Percentiles rank a stretch among this genome's conserved stretches.
phyloP scores from a whole-genome alignment of 1,140 invertebrate species.

The Harpegnathos saltator region DNA sequence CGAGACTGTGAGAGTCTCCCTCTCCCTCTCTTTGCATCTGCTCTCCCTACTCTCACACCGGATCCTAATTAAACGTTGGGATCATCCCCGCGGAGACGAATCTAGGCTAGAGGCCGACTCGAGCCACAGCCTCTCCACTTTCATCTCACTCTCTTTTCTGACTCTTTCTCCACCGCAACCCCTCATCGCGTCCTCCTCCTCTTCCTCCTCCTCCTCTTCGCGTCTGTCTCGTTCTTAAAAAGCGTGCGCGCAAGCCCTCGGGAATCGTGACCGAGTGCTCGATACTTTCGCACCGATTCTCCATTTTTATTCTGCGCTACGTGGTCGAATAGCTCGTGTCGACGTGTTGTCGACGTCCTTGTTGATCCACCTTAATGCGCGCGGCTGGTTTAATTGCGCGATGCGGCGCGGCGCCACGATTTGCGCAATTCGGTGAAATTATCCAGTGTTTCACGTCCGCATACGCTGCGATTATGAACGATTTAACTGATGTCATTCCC shows the following conservation, averaged over 20 bases:
- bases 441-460: neutral
- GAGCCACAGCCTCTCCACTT: slow-evolving; percentile 67
- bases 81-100: slow-evolving; percentile 77
- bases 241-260: slow-evolving; percentile 73
- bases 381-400: neutral
- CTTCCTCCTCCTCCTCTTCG: no score
- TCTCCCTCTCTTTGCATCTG: neutral
- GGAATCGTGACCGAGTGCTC: slow-evolving; percentile 83
- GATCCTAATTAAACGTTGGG: slow-evolving; percentile 79
- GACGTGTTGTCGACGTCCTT: no score
- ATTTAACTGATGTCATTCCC: neutral
- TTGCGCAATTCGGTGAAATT: no score
- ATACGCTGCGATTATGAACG: slow-evolving; percentile 4
- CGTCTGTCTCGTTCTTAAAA: slow-evolving; percentile 67
- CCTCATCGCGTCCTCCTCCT: slow-evolving; percentile 28
- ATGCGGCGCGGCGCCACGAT: no score
- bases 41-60: slow-evolving; percentile 33
- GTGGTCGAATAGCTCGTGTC: neutral
- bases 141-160: slow-evolving; percentile 55
- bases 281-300: neutral
- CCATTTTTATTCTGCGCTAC: neutral
- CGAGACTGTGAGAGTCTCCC: neutral
- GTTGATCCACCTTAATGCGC: no score
- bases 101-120: slow-evolving; percentile 79
- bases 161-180: slow-evolving; percentile 55